These are phyloP conservation scores for Eupithecia centaureata DNA, from an alignment of 2,888 invertebrate genomes.

Conservation along the genomic window DNA sequence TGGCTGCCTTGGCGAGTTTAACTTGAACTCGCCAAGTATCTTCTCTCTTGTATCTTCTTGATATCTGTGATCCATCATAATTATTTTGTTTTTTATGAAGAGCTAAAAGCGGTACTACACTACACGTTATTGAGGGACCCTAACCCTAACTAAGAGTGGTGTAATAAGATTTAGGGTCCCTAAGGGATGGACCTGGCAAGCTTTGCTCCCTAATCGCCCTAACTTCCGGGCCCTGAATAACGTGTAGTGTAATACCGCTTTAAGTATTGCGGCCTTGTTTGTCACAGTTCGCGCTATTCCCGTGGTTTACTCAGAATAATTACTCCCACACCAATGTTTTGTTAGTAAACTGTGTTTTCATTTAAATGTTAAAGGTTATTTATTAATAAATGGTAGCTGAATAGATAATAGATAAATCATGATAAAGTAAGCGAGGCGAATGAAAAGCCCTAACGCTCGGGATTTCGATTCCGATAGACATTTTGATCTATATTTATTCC, in stretches of 20 bases:
- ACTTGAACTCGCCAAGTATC: too few species aligned
- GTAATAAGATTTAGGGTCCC: too few species aligned
- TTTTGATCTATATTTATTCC: neutral
- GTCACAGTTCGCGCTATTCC: constrained; percentile 17
- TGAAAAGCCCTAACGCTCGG: neutral
- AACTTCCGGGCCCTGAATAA: too few species aligned
- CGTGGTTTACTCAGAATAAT: constrained; percentile 13
- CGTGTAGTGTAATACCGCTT: too few species aligned
- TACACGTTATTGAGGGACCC: too few species aligned
- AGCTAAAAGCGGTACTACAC: too few species aligned
- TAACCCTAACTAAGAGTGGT: too few species aligned
- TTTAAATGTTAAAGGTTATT: constrained; percentile 16
- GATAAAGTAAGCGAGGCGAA: neutral
- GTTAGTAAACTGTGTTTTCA: constrained; percentile 15
- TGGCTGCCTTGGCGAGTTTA: neutral
- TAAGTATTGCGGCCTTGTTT: constrained; percentile 1
- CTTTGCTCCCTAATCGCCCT: too few species aligned
- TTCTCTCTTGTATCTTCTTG: too few species aligned
- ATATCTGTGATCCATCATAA: too few species aligned
- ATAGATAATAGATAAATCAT: neutral
- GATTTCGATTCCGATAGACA: neutral
- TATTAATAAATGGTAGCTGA: neutral
- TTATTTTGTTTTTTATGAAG: too few species aligned
- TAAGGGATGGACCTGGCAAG: too few species aligned
- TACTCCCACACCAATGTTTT: constrained; percentile 17